Evolutionary conservation across 2,113 vertebrate genomes (phyloP), one percentile per base, ranked within the genome.

Genomic region (Sciurus niger): DNA sequence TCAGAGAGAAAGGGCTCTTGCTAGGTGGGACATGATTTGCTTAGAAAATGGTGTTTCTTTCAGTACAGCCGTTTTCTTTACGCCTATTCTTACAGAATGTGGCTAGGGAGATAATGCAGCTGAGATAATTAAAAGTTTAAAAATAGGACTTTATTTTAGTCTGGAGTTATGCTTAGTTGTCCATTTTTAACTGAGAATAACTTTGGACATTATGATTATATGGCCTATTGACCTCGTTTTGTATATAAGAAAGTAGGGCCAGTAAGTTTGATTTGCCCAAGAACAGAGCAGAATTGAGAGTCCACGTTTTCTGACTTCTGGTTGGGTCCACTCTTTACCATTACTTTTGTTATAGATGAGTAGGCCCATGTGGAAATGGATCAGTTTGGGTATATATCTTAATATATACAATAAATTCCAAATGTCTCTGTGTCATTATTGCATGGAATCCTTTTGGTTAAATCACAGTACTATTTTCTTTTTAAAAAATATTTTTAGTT

Each of bases 101-200:
- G 51, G 0, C 14, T 79, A 79, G 34, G 85, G 58, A 74, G 28
- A 77, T 51, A 55, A n/a, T 65, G 65, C 9, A 87, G 25, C 55
- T 78, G 48, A 80, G 46, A n/a, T 53, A 60, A 24, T 92, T 77
- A 43, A 0, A 78, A 10, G 10, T 78, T 77, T 48, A 82, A 74
- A 94, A 85, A 58, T 58, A 30, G 60, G 46, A 53, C 85, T 93
- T 91, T 76, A 86, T 84, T 87, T 94, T 58, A 73, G 28, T 60
- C 28, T 63, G 22, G 93, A 93, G 13, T 84, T 24, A 79, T 68
- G 58, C 32, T 70, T 76, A 70, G 51, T 79, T 8, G 30, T 40
- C 24, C 72, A 10, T 89, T 77, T 79, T 82, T 85, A 77, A 93
- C 14, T 65, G 48, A 74, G 53, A 79, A 16, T 92, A 5, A 74